Evolutionary conservation across 2,113 vertebrate genomes (phyloP).

Genomic region (Diadophis punctatus): DNA sequence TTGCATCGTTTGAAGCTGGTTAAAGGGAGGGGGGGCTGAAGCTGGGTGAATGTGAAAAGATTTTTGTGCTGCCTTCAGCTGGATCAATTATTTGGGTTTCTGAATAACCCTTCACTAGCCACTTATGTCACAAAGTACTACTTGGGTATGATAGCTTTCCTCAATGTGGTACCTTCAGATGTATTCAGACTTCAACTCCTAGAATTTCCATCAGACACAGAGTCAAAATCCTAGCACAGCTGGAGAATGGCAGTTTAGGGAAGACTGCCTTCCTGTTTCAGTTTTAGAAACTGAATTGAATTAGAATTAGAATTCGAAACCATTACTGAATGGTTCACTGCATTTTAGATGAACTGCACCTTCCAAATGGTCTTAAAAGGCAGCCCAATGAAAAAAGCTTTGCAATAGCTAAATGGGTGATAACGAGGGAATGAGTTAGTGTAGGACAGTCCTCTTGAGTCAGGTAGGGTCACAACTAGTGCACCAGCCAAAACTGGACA

Average conservation of each 20-base stretch:
- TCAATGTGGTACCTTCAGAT: background rate
- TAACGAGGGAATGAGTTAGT: background rate
- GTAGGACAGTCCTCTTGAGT: background rate
- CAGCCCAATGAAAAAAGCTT: background rate
- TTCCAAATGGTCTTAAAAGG: background rate
- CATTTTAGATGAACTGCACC: background rate
- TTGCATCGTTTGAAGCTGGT: background rate
- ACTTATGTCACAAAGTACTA: background rate
- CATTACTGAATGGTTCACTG: background rate
- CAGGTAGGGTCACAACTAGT: background rate
- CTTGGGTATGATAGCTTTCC: background rate
- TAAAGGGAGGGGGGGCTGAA: background rate
- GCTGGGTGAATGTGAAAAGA: slow-evolving; percentile 19
- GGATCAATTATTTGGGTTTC: background rate
- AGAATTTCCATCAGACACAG: background rate
- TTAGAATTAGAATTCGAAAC: too few relatives aligned
- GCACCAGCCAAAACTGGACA: background rate
- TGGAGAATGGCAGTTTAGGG: background rate
- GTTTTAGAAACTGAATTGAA: too few relatives aligned
- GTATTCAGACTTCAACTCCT: background rate
- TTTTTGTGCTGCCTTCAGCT: background rate
- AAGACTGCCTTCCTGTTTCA: background rate
- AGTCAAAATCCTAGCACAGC: background rate
- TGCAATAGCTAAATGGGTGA: background rate
- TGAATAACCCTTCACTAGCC: background rate